Evolutionary conservation across 2,113 vertebrate genomes (phyloP), one percentile per base, ranked within the genome.

Genomic region (Hippopotamus amphibius): DNA sequence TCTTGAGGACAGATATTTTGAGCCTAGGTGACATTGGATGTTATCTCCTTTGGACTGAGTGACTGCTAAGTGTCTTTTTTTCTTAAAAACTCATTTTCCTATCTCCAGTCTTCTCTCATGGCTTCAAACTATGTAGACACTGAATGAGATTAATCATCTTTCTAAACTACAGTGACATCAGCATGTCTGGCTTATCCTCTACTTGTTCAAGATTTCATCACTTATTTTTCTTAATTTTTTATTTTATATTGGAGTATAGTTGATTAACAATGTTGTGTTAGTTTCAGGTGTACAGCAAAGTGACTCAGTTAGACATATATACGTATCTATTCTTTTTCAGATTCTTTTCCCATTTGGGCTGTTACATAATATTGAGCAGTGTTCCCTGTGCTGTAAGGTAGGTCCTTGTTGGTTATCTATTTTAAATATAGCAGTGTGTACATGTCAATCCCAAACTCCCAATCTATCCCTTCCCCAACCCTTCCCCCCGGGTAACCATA

Each of bases 61-160:
- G 37, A 65, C 50, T 66, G 6, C 53, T 88, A 13, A 5, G 2
- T 21, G 4, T 4, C 10, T 80, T n/a, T 76, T 81, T 28, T 61
- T 68, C 88, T 91, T 68, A n/a, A 57, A 96, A 88, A 80, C 14
- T 53, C n/a, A 68, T 61, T 85, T 77, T 85, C 19, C 77, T 93
- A 10, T 95, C 24, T 88, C 41, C 6, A 30, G 5, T 46, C 14
- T 71, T 93, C 43, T 69, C 9, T 86, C 59, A 26, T 86, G 68
- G 16, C 37, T 85, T 80, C 43, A 66, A 11, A 30, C 30, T 84
- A 46, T 48, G 8, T 48, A 68, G 11, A 13, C 9, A 24, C 3
- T 79, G 30, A 68, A 63, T 19, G 69, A 92, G 19, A 41, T 63
- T 55, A 68, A 55, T 55, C 65, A 43, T 74, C n/a, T 80, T 86